Evolutionary conservation across 2,797 vertebrate genomes (phyloP).

Genomic region (Hydrophis major): DNA sequence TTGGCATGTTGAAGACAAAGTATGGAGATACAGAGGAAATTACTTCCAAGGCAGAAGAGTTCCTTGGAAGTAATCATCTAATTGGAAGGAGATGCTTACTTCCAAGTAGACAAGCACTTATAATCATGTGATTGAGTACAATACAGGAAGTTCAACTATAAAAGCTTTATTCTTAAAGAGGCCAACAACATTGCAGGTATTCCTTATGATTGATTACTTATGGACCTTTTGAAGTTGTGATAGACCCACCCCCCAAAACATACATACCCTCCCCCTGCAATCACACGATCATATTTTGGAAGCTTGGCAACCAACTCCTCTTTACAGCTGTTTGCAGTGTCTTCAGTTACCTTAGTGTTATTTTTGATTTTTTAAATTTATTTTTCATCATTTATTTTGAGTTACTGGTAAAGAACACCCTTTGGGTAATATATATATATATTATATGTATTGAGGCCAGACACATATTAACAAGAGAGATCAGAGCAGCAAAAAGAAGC

Average conservation of each 20-base stretch:
- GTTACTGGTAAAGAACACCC: neutral
- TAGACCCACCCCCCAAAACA: neutral
- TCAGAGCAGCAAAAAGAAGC: too few relatives aligned
- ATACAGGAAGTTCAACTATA: neutral
- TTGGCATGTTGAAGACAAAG: neutral
- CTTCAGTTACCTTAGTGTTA: neutral
- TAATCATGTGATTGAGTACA: neutral
- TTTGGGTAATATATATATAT: neutral
- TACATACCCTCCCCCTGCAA: neutral
- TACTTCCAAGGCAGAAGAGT: neutral
- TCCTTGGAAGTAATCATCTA: neutral
- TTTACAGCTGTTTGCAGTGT: neutral
- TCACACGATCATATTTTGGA: neutral
- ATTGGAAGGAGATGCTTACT: neutral
- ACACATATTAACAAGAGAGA: too few relatives aligned
- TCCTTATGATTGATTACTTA: neutral
- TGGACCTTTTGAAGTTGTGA: neutral
- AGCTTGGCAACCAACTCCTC: neutral
- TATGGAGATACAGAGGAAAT: neutral
- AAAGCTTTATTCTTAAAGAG: neutral
- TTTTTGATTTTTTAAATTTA: neutral
- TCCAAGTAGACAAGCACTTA: neutral
- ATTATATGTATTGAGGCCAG: too few relatives aligned
- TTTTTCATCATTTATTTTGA: neutral
- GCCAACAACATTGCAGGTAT: neutral